phyloP scores from a whole-genome alignment of 1,140 invertebrate genomes.

The Tetramorium parvispinum region DNA sequence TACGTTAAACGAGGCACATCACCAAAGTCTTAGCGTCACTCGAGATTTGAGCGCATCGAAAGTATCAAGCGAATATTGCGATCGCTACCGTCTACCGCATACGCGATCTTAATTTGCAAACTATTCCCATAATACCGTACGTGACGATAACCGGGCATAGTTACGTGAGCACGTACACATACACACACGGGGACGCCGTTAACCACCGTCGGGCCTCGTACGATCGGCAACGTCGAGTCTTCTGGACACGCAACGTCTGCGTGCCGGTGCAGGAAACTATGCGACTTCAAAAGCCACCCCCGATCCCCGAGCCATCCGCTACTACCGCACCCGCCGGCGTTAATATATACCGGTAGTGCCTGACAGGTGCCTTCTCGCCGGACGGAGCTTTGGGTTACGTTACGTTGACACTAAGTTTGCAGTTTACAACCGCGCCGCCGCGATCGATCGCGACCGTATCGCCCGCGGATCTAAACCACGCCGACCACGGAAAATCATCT shows the following conservation, averaged over 20 bases:
- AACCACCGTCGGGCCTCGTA: conserved; percentile 24
- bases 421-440: conserved; percentile 71
- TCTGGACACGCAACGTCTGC: conserved; percentile 80
- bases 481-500: conserved; percentile 44
- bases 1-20: background rate
- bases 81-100: conserved; percentile 22
- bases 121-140: conserved; percentile 73
- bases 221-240: conserved; percentile 53
- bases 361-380: conserved; percentile 54
- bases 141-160: conserved; percentile 66
- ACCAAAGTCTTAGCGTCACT: background rate
- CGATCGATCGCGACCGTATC: conserved; percentile 77
- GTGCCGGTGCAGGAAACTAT: conserved; percentile 79
- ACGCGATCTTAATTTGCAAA: conserved; percentile 77
- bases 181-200: background rate
- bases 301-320: conserved; percentile 46
- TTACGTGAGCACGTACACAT: conserved; percentile 39
- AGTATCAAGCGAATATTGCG: conserved; percentile 13
- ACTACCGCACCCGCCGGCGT: conserved; percentile 49
- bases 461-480: conserved; percentile 62
- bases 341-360: conserved; percentile 67
- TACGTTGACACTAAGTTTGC: conserved; percentile 75
- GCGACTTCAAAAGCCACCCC: conserved; percentile 78
- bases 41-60: conserved; percentile 20
- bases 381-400: conserved; percentile 69